Evolutionary conservation across 1,140 invertebrate genomes (phyloP).

Genomic region (Atta cephalotes): DNA sequence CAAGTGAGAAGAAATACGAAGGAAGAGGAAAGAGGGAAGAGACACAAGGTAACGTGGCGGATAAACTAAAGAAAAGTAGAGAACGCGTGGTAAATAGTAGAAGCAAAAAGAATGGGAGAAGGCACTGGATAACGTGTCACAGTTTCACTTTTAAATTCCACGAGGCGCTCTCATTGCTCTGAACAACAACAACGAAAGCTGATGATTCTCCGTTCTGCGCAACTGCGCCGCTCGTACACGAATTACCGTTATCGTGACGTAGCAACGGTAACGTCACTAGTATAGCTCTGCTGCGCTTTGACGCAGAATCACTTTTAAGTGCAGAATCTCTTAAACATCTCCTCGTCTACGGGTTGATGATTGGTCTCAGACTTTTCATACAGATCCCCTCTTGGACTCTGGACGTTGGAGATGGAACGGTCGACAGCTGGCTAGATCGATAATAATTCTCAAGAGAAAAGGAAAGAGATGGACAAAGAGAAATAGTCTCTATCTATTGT

Average conservation of each 20-base stretch:
- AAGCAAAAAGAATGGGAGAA: background rate
- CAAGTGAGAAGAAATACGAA: background rate
- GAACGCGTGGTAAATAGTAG: background rate
- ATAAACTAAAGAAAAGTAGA: background rate
- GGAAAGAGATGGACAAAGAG: background rate
- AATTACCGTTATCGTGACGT: constrained; percentile 82
- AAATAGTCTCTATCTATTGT: constrained; percentile 18
- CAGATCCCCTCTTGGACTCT: background rate
- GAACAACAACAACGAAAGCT: constrained; percentile 62
- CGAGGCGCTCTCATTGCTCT: constrained; percentile 69
- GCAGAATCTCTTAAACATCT: background rate
- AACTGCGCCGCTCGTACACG: constrained; percentile 79
- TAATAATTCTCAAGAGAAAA: constrained; percentile 4
- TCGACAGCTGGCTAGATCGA: constrained; percentile 13
- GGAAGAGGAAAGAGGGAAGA: too few species aligned
- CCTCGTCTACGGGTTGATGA: background rate
- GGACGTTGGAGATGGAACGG: background rate
- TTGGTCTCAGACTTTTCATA: background rate
- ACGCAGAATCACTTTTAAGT: background rate
- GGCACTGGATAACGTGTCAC: constrained; percentile 76
- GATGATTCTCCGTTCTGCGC: constrained; percentile 42
- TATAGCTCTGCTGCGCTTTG: background rate
- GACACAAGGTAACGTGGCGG: background rate
- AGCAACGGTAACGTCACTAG: constrained; percentile 79
- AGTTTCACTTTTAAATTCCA: constrained; percentile 86